Conservation (phyloP, 2,888 invertebrate genomes). For the Unio delphinus region DNA sequence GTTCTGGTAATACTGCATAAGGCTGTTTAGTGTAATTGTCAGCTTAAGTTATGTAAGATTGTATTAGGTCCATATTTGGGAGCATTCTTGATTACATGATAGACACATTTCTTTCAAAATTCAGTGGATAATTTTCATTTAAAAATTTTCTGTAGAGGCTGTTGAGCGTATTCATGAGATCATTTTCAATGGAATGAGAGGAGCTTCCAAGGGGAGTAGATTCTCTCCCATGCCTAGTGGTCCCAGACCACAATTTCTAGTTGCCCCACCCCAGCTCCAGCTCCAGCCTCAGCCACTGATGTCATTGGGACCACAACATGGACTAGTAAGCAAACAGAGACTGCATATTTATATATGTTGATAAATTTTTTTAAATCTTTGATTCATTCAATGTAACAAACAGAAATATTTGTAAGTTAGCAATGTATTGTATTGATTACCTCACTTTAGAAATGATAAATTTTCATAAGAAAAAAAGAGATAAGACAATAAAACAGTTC, state of each 20-base stretch:
- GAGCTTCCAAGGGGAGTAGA: constrained; percentile 36
- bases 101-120: background rate
- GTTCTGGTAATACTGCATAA: no score
- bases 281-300: constrained; percentile 71
- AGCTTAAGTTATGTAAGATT: no score
- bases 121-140: background rate
- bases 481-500: no score
- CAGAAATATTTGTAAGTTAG: no score
- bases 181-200: constrained; percentile 62
- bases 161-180: constrained; percentile 75
- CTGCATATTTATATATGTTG: constrained; percentile 4
- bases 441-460: no score
- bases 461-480: no score
- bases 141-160: constrained; percentile 71
- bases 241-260: constrained; percentile 7
- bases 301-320: constrained; percentile 71
- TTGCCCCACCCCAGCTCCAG: constrained; percentile 31
- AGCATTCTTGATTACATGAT: no score
- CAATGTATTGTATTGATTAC: no score
- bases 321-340: constrained; percentile 38
- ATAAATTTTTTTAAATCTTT: background rate
- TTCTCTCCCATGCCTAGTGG: constrained; percentile 25
- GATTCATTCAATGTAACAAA: no score
- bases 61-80: no score
- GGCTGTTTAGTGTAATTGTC: no score